Base-by-base conservation (phyloP, 2,888 invertebrate species). In the Argynnis bischoffii region DNA sequence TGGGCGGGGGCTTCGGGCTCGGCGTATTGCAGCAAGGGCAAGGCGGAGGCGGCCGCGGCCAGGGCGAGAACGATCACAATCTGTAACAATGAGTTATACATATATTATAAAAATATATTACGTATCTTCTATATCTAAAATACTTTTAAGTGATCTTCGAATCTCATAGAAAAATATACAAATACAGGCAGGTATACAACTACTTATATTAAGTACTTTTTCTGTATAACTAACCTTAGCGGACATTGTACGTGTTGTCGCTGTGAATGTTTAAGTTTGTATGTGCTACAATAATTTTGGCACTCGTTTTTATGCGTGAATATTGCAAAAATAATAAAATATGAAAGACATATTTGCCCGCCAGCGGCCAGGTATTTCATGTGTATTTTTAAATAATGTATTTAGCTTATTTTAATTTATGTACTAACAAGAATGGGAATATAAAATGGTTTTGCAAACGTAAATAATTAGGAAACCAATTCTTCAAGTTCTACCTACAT, bases 1-100 rank as follows among this genome's bases (percentile, higher is more conserved):
- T 88, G 83, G 6, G 89, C 89, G 18, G 89, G 89, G 0, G 82
- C 82, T 68, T 88, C 86, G 2, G 79, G 78, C 66, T 88, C 83
- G 67, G 80, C 76, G 50, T 81, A 75, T 70, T 47, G 78, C 70
- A 56, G 81, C 77, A 66, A 63, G 18, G 67, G 77, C 6, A 78
- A 69, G 31, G 79, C 78, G n/a, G 76, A 75, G 8, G 78, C 78
- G 5, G 51, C 80, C 74, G 77, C 78, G 14, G 50, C 80, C 75
- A 92, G 26, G 15, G 88, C 88, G 56, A 87, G 84, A 46, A 47
- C 51, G 16, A 55, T 47, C 21, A 54, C 41, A 47, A 54, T 54
- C 60, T 60, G 50, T 50, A 50, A 50, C 14, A 16, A 31, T 8
- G 18, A 54, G n/a, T 46, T 5, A 50, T 8, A 31, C 14, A 15